phyloP scores from a whole-genome alignment of 2,113 vertebrate species.

The Urocynchramus pylzowi region DNA sequence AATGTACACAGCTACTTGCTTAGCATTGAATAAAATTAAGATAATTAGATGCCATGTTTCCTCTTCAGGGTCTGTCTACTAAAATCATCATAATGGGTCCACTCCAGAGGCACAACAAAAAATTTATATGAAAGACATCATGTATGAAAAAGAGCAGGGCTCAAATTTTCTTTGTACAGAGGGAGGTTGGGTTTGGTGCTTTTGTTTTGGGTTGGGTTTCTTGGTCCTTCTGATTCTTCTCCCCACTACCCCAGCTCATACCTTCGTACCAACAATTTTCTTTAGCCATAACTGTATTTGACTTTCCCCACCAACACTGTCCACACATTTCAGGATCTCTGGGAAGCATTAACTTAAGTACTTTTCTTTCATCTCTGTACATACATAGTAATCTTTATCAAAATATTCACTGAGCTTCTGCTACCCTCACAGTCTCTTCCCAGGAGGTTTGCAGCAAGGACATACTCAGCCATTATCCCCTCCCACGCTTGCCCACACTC shows the following conservation, averaged over 20 bases:
- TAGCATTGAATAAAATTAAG: background rate
- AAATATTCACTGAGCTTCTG: conserved; percentile 15
- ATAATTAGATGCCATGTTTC: background rate
- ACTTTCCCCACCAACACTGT: background rate
- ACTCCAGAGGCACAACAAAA: background rate
- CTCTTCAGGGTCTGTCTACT: background rate
- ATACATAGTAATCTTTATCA: background rate
- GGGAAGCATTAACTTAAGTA: background rate
- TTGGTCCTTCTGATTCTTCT: background rate
- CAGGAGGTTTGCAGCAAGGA: background rate
- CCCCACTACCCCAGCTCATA: background rate
- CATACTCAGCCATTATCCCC: background rate
- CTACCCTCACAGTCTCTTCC: background rate
- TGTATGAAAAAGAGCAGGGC: background rate
- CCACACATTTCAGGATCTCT: background rate
- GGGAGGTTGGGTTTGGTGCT: background rate
- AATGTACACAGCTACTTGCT: background rate
- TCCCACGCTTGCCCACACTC: background rate
- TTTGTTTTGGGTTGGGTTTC: background rate
- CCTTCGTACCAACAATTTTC: background rate
- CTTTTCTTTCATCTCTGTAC: background rate
- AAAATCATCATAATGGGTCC: background rate
- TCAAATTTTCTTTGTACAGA: background rate
- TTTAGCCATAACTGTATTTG: background rate
- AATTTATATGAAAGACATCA: background rate